Base-by-base conservation (phyloP, 2,888 invertebrate genomes). In the Epicampocera succincta region DNA sequence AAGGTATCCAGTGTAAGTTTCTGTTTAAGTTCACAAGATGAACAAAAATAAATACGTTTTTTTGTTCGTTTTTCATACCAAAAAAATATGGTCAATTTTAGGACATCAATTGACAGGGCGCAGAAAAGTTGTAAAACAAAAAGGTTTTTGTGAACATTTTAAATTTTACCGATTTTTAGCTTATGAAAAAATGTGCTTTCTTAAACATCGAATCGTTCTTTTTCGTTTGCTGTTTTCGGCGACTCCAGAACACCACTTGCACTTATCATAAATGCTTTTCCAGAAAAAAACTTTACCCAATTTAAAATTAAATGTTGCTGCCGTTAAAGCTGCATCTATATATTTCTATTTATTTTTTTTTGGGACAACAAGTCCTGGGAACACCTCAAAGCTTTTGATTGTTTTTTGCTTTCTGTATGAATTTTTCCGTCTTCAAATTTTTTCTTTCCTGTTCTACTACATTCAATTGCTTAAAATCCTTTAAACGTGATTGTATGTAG, bases 61-160 rank as follows among this genome's bases (percentile, higher is more conserved):
- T 46, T 46, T 17, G 38, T 15, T 29, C 25, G 50, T 25, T n/a
- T n/a, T n/a, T n/a, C n/a, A n/a, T n/a, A n/a, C n/a, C n/a, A n/a
- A n/a, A 48, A 58, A 71, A 25, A 21, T 25, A 25, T 17, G 12
- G 38, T 46, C 9, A 13, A 56, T 44, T 56, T 25, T 21, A 12
- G 38, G 56, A 42, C 75, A 75, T 60, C 66, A 58, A 68, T 50
- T 75, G 75, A 75, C 40, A 75, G 15, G 60, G 66, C 46, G 48
- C 66, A 46, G 48, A 71, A 71, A 50, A 60, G 38, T 42, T 48
- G 48, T 29, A n/a, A 0, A 40, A 50, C 2, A 50, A 60, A 48
- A 48, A 21, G 25, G 25, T 21, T 69, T 21, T 40, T 56, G 11
- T 38, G 38, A 3, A 58, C 38, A 38, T 6, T 19, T 29, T 2